Base-by-base conservation (phyloP, 92 coral and sea anemone species). In the Palythoa heliodiscus region DNA sequence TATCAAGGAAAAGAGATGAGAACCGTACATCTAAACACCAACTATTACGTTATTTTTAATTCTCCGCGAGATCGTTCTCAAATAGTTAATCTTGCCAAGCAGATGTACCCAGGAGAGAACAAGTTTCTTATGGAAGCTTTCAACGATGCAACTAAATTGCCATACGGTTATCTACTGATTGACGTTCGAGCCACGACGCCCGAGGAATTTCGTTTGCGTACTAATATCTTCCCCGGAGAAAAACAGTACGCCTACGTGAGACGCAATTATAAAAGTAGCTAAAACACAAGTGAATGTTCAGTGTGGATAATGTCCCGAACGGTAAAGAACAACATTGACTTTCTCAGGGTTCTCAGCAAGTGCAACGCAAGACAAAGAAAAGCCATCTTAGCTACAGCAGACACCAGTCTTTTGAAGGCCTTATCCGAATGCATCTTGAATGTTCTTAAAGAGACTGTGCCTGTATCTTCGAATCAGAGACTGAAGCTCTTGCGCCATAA, bases 1-100 rank as follows among this genome's bases (percentile, higher is more conserved):
- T 55, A 55, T 55, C 61, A 55, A 55, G 61, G 61, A 3, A 55
- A 55, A 55, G 61, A 55, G 61, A 55, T 55, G 61, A 55, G 61
- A 52, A 69, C 83, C 70, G 61, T 55, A 55, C 61, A 55, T 55
- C 14, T 55, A 55, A 55, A 55, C 61, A 55, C 61, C 61, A 55
- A 80, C 87, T 24, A 22, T 85, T 25, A 85, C 75, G 53, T 70
- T 48, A 25, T 82, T 60, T 77, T 90, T 64, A 70, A 72, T 67
- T 74, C 71, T 90, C 73, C 78, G 24, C 91, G 93, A 24, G 93
- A 87, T 87, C 83, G 90, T 71, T 82, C 90, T 67, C 90, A 90
- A 66, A 75, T 90, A 20, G 76, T 60, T 70, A 83, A 72, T 9
- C 76, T 88, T 25, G 83, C 83, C 24, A 84, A 84, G 64, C 91